Percentiles rank a stretch among this genome's conserved stretches.
phyloP scores from a whole-genome alignment of 2,797 vertebrate genomes.

The Nasua narica region DNA sequence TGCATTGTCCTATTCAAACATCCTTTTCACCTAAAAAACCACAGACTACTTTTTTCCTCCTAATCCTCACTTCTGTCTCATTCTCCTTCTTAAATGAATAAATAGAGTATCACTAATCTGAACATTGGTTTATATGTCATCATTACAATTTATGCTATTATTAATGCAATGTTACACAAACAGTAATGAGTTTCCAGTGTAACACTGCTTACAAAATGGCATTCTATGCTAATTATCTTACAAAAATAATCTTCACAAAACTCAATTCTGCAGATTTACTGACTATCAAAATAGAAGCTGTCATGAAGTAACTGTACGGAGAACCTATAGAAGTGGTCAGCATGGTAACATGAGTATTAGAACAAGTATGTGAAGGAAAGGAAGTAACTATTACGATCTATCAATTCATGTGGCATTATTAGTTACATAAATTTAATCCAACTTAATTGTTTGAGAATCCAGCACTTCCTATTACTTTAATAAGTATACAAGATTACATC shows the following conservation, averaged over 20 bases:
- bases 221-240: background rate
- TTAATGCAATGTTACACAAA: background rate
- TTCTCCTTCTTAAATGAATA: background rate
- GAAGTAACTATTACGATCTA: background rate
- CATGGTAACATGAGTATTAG: background rate
- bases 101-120: background rate
- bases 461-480: slow-evolving; percentile 72
- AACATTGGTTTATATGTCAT: background rate
- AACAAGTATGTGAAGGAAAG: background rate
- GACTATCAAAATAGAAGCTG: background rate
- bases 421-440: slow-evolving; percentile 59
- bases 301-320: background rate
- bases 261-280: background rate
- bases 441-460: slow-evolving; percentile 64
- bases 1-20: background rate
- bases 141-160: background rate
- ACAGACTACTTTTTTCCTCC: background rate
- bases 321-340: background rate
- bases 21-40: background rate
- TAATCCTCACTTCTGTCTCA: background rate
- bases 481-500: slow-evolving; percentile 53
- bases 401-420: background rate
- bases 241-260: slow-evolving; percentile 41
- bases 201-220: background rate
- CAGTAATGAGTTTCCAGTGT: background rate